These are phyloP conservation scores for Anolis carolinensis DNA, from an alignment of 2,113 vertebrate genomes.

Conservation along the genomic window DNA sequence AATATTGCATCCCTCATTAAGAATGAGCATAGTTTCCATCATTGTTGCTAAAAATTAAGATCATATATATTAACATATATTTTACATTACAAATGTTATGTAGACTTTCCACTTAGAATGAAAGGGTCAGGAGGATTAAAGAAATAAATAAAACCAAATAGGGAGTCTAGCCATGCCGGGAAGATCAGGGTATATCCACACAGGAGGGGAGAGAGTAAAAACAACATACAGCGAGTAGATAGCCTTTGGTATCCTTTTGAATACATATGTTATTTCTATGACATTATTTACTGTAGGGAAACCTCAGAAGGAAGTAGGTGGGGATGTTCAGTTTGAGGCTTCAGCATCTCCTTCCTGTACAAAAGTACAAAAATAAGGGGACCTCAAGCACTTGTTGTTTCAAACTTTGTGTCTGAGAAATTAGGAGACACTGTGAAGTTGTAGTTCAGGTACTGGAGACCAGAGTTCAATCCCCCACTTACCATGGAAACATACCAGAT, in stretches of 20 bases:
- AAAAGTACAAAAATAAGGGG: neutral
- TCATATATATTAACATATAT: neutral
- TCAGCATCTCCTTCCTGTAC: neutral
- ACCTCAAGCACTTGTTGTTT: neutral
- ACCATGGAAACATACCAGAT: no score
- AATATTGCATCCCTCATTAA: no score
- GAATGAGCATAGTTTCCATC: neutral
- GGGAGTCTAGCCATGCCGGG: neutral
- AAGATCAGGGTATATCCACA: neutral
- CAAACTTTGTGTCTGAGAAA: neutral
- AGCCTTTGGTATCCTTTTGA: neutral
- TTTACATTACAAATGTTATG: no score
- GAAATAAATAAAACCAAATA: neutral
- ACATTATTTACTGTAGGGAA: constrained; percentile 26
- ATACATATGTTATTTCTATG: neutral
- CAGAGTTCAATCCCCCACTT: no score
- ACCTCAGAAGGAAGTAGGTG: constrained; percentile 25
- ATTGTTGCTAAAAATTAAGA: neutral
- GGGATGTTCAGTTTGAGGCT: constrained; percentile 5
- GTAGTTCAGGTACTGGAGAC: no score
- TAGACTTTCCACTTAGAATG: neutral
- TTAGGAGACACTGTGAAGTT: no score
- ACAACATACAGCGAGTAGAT: neutral
- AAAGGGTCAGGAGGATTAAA: neutral
- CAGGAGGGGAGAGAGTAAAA: neutral